These are phyloP conservation scores for Octopus bimaculoides DNA, from an alignment of 1,140 invertebrate species.

Conservation along the genomic window DNA sequence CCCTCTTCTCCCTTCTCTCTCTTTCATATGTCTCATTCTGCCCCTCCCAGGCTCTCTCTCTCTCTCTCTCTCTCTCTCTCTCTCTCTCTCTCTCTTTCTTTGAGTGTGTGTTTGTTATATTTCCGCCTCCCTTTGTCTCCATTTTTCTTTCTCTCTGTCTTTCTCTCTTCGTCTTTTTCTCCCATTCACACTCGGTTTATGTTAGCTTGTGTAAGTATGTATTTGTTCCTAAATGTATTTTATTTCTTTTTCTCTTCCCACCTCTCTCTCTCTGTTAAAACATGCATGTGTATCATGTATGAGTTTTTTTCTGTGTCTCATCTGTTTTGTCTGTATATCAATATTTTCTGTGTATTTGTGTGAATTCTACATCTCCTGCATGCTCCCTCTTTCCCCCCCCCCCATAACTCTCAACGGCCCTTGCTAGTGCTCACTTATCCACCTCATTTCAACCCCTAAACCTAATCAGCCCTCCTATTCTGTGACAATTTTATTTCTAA, in stretches of 20 bases:
- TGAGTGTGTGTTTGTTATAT: background rate
- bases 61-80: background rate
- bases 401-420: background rate
- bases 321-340: too few species aligned
- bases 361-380: too few species aligned
- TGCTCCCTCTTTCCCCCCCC: background rate
- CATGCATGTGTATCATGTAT: too few species aligned
- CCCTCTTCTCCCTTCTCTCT: background rate
- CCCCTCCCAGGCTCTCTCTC: background rate
- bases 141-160: background rate
- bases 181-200: too few species aligned
- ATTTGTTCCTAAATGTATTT: too few species aligned
- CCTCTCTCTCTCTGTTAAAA: too few species aligned
- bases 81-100: background rate
- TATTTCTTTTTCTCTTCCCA: too few species aligned
- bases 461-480: too few species aligned
- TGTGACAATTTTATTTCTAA: too few species aligned
- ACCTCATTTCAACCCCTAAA: background rate
- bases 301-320: too few species aligned
- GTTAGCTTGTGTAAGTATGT: too few species aligned
- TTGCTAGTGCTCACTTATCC: background rate
- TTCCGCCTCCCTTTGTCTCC: background rate
- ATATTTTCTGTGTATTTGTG: too few species aligned
- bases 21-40: background rate
- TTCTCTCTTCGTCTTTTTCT: background rate